These are phyloP conservation scores for Acrobasis suavella DNA, from an alignment of 2,888 invertebrate genomes.

Conservation along the genomic window DNA sequence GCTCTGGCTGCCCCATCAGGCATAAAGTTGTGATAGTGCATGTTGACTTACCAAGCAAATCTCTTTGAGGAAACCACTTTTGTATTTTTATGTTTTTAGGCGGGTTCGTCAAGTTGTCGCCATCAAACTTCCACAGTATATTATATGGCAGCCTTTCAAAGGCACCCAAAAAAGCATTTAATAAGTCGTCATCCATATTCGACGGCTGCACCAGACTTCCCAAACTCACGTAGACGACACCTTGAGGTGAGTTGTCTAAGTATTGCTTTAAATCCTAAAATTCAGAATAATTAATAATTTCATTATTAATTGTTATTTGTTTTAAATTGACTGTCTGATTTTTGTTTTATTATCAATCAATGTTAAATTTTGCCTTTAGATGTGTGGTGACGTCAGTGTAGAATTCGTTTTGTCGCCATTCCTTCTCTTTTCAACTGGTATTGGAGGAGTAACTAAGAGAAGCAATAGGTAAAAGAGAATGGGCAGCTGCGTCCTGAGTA, in stretches of 20 bases:
- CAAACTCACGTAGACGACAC: conserved; percentile 45
- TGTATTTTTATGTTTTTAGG: conserved; percentile 40
- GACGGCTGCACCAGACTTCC: conserved; percentile 40
- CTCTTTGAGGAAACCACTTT: conserved; percentile 46
- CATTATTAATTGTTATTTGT: no score
- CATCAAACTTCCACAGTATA: conserved; percentile 44
- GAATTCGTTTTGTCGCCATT: no score
- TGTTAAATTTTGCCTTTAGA: no score
- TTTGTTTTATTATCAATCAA: no score
- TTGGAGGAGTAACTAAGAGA: no score
- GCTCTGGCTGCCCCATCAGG: no score
- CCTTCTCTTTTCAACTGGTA: no score
- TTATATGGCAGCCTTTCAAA: conserved; percentile 30
- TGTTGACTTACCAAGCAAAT: conserved; percentile 35
- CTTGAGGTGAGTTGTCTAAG: conserved; percentile 38
- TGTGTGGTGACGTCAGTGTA: no score
- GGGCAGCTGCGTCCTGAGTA: no score
- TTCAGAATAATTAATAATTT: no score
- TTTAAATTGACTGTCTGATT: no score
- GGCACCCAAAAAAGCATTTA: conserved; percentile 37
- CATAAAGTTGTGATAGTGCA: background rate
- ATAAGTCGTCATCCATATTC: conserved; percentile 35
- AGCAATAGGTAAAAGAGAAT: no score
- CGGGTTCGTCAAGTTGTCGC: conserved; percentile 30
- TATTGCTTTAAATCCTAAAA: conserved; percentile 41